Evolutionary conservation across 2,888 invertebrate species (phyloP).

Genomic region (Dolichomitus sp.): DNA sequence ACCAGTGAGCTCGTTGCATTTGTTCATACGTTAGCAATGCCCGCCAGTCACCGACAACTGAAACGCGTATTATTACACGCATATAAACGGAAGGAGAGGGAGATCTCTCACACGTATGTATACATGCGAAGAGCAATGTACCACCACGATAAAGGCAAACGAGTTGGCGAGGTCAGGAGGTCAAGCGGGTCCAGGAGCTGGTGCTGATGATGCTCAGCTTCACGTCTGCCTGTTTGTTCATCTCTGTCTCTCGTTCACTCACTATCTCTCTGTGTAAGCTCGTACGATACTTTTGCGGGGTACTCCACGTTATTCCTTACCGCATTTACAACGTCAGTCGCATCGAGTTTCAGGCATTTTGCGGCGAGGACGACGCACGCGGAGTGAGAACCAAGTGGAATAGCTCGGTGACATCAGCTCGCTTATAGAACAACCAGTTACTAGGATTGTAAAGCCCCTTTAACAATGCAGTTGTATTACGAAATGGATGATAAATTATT

Average conservation of each 20-base stretch:
- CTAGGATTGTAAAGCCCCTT: neutral
- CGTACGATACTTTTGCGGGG: neutral
- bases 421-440: neutral
- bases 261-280: neutral
- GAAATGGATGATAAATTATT: slow-evolving; percentile 5
- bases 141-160: slow-evolving; percentile 84
- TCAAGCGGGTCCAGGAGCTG: slow-evolving; percentile 84
- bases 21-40: slow-evolving; percentile 17
- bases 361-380: slow-evolving; percentile 27
- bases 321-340: slow-evolving; percentile 37
- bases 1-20: slow-evolving; percentile 22
- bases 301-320: slow-evolving; percentile 25
- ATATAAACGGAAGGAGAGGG: slow-evolving; percentile 37
- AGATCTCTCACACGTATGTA: slow-evolving; percentile 13
- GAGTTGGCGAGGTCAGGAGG: slow-evolving; percentile 83
- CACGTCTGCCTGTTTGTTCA: neutral
- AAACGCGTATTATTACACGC: slow-evolving; percentile 63
- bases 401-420: slow-evolving; percentile 59
- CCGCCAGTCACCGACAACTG: slow-evolving; percentile 40
- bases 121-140: slow-evolving; percentile 69
- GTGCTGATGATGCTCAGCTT: slow-evolving; percentile 52
- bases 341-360: slow-evolving; percentile 50
- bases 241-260: neutral
- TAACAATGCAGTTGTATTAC: neutral
- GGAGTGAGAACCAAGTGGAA: slow-evolving; percentile 32